phyloP scores from a whole-genome alignment of 2,113 vertebrate genomes.

The Chloebia gouldiae region DNA sequence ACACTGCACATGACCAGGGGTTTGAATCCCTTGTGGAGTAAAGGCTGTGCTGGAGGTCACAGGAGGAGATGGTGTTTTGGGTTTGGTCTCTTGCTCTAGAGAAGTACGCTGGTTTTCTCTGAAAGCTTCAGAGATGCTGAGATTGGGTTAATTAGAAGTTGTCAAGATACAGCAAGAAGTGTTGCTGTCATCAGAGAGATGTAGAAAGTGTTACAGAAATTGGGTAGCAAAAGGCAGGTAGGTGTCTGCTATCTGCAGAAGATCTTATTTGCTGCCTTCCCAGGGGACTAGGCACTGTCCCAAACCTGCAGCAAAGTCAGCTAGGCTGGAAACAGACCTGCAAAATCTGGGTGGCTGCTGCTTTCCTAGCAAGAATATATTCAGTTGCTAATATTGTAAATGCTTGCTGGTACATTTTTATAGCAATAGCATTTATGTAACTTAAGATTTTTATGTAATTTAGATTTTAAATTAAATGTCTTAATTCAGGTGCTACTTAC shows the following conservation, averaged over 20 bases:
- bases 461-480: background rate
- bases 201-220: background rate
- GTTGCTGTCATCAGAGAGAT: background rate
- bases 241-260: background rate
- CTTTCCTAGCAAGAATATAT: background rate
- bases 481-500: background rate
- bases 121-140: background rate
- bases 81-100: background rate
- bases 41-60: background rate
- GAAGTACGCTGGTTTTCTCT: background rate
- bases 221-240: slow-evolving; percentile 15
- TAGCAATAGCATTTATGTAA: background rate
- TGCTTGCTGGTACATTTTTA: background rate
- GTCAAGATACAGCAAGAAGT: background rate
- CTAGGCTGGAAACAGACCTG: background rate
- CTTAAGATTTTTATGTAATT: background rate
- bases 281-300: background rate
- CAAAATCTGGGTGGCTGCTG: background rate
- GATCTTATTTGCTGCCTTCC: background rate
- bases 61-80: background rate
- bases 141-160: slow-evolving; percentile 40
- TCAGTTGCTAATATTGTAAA: background rate
- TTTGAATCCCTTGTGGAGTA: background rate
- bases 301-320: background rate
- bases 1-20: accelerated